Evolutionary conservation across 2,797 vertebrate genomes (phyloP), one percentile per base, ranked within the genome.

Genomic region (Premnoplex brunnescens): DNA sequence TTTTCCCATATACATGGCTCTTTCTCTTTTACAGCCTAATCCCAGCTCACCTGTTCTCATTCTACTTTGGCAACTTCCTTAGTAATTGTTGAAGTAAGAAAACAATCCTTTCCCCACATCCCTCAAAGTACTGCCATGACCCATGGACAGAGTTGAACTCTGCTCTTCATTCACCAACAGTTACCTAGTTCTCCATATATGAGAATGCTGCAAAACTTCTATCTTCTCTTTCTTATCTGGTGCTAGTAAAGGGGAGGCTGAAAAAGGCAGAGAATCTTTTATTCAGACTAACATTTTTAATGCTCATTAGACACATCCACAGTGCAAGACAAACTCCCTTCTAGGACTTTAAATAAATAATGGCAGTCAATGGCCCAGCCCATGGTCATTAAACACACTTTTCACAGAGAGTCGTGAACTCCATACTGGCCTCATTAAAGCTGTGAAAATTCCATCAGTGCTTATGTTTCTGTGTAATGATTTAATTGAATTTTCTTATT

Each of bases 401-500:
- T 95, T 92, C 59, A n/a, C 2, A 34, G 48, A 58, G 26, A 78
- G 74, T 67, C 7, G 0, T 77, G 95, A 95, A 94, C 89, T 91
- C 54, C 52, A 74, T 71, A 60, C 60, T 67, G 72, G 64, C 36
- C 75, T 92, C 92, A 85, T 91, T 93, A 96, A 82, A 92, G 37
- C 78, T 20, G 28, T 92, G 89, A 87, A 94, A 92, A 95, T 88
- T 92, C 72, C 56, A 93, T 91, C 84, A 94, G 55, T 89, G 78
- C 44, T 85, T 73, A 85, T 85, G 81, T 89, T 95, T 85, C 91
- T 85, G 59, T 83, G 68, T 90, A 97, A 93, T 89, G 87, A 90
- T 95, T 92, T 96, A 94, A 96, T 83, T 96, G 60, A 95, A 89
- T 95, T 95, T 95, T 89, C 82, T 80, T 92, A 91, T 72, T 92